Conservation (phyloP, 2,113 vertebrate genomes). For the Thunnus thynnus region DNA sequence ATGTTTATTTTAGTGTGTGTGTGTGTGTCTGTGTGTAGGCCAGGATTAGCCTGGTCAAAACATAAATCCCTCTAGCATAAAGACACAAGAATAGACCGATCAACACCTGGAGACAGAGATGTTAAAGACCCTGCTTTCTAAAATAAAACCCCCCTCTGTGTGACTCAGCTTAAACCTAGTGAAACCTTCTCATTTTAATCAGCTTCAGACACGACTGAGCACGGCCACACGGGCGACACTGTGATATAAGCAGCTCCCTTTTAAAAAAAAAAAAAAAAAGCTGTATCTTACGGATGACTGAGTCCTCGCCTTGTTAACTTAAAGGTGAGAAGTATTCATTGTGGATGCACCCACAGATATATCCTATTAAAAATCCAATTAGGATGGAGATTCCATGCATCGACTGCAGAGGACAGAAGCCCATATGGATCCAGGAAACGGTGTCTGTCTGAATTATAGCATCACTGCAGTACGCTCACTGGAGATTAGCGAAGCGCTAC, state of each 20-base stretch:
- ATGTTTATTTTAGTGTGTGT: constrained; percentile 9
- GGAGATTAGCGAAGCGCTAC: constrained; percentile 15
- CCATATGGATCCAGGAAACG: constrained; percentile 5
- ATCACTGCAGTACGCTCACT: constrained; percentile 11
- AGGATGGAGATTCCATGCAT: constrained; percentile 24
- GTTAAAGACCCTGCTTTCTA: constrained; percentile 8
- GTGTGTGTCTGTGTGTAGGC: constrained; percentile 14
- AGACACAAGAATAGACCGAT: constrained; percentile 27
- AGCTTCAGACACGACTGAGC: constrained; percentile 12
- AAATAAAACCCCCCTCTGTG: constrained; percentile 41
- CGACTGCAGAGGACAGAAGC: constrained; percentile 20
- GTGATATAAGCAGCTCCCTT: constrained; percentile 11
- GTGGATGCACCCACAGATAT: constrained; percentile 51
- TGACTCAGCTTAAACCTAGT: constrained; percentile 25
- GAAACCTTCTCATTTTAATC: constrained; percentile 27
- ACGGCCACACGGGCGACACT: not conserved
- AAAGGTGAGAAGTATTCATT: constrained; percentile 33
- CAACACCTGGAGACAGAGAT: constrained; percentile 26
- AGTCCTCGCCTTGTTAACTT: constrained; percentile 42
- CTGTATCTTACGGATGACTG: constrained; percentile 33
- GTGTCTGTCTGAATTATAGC: constrained; percentile 32
- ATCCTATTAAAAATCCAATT: constrained; percentile 69
- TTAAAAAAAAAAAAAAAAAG: constrained; percentile 11
- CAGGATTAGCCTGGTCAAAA: constrained; percentile 45
- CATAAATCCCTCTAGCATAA: constrained; percentile 42